phyloP scores from a whole-genome alignment of 2,797 vertebrate species.

The Sphaeramia orbicularis region DNA sequence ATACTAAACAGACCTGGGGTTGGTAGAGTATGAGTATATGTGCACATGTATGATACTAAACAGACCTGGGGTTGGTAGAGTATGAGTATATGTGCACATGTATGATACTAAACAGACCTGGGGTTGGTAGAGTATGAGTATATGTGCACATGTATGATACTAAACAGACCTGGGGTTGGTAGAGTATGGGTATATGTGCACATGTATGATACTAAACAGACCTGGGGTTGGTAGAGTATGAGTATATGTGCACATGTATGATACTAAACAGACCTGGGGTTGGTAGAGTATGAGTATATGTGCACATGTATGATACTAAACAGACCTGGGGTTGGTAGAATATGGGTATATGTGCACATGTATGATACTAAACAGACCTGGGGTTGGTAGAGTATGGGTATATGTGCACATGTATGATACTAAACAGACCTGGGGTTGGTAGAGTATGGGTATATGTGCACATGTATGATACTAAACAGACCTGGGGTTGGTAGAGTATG shows the following conservation, averaged over 20 bases:
- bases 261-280: not conserved
- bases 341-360: not conserved
- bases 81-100: not conserved
- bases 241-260: not conserved
- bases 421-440: not conserved
- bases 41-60: not conserved
- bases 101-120: conserved; percentile 5
- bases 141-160: not conserved
- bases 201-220: conserved; percentile 10
- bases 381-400: not conserved
- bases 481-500: not conserved
- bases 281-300: not conserved
- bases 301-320: not conserved
- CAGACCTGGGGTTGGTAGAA: not conserved
- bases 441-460: not conserved
- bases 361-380: conserved; percentile 5
- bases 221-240: not conserved
- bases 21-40: not conserved
- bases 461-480: conserved; percentile 10
- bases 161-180: not conserved
- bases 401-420: not conserved
- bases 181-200: not conserved
- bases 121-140: not conserved
- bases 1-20: not conserved
- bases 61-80: not conserved